Evolutionary conservation across 2,888 invertebrate genomes (phyloP), one percentile per base, ranked within the genome.

Genomic region (Meiosimyza platycephala): DNA sequence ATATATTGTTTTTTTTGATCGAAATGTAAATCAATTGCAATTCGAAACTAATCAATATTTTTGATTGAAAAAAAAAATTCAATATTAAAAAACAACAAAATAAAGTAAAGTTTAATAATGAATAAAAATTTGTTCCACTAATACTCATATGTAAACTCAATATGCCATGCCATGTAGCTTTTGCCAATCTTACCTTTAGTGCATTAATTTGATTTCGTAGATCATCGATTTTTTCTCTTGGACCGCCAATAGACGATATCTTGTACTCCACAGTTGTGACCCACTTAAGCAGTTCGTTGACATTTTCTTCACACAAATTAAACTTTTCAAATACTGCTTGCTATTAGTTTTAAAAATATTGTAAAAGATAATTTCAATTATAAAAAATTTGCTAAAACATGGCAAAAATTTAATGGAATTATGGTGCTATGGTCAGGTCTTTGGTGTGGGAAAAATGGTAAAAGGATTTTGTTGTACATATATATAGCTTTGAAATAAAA

Each of bases 301-400:
- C 90, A 57, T 93, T 94, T 86, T 96, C 95, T 87, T 95, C 95
- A 88, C 96, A 96, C 81, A 95, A 90, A 85, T 94, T 94, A 90
- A 96, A 97, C 88, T 96, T 96, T 87, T 97, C 97, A 89, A 96
- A 95, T 80, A 96, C 95, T 84, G 96, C 96, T 94, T 96, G 95
- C 97, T 97, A 90, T 79, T 73, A 64, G 64, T 62, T 6, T 18
- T 15, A 59, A 71, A n/a, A 13, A 48, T 62, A 47, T 73, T 40
- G 48, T 2, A 6, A 68, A 59, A 57, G 62, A 7, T 47, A 40
- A 40, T 40, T 9, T 9, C 9, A 40, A 40, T 40, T 40, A 40
- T 7, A 40, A 9, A 9, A 40, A 40, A 40, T 40, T 40, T 6
- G 9, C 12, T 47, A 28, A 2, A 52, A 50, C 51, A 15, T 5